Conservation (phyloP, 2,113 vertebrate species). For the Malurus melanocephalus region DNA sequence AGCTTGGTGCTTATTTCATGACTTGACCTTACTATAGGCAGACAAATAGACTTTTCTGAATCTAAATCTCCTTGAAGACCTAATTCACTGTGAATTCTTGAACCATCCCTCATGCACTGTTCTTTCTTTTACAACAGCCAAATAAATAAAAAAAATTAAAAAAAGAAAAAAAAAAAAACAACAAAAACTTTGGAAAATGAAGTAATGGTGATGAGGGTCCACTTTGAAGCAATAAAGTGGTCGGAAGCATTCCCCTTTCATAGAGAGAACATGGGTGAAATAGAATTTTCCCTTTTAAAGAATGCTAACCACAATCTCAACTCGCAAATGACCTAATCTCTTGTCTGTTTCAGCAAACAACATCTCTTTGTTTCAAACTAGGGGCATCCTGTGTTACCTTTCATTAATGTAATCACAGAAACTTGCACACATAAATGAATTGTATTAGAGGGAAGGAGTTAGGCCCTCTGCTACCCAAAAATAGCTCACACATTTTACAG, state of each 20-base stretch:
- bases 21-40: neutral
- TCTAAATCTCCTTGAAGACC: rapidly evolving
- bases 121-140: neutral
- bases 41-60: neutral
- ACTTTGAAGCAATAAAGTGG: neutral
- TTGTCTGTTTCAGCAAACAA: neutral
- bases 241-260: neutral
- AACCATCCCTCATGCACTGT: neutral
- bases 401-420: neutral
- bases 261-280: neutral
- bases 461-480: neutral
- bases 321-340: neutral
- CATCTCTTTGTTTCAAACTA: neutral
- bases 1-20: neutral
- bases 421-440: neutral
- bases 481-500: neutral
- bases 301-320: neutral
- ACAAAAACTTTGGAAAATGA: neutral
- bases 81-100: neutral
- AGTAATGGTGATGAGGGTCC: neutral
- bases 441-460: neutral
- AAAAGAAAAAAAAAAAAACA: too few relatives aligned
- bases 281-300: neutral
- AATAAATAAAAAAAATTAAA: too few relatives aligned
- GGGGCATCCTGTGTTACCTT: neutral